Conservation (phyloP, 2,113 vertebrate species). For the Chamaea fasciata region DNA sequence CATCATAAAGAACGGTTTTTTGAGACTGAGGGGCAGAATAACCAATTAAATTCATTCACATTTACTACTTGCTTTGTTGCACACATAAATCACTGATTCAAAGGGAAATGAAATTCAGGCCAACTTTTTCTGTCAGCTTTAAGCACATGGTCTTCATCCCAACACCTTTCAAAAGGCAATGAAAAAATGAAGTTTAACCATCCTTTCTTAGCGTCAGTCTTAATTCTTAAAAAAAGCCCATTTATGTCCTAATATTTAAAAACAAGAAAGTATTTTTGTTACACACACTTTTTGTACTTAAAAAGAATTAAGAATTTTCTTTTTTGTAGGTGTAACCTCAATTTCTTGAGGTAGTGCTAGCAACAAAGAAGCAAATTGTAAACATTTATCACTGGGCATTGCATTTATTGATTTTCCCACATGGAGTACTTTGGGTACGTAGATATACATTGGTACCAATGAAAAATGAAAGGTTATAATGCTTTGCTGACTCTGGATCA, state of each 20-base stretch:
- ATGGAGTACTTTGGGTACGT: slow-evolving; percentile 13
- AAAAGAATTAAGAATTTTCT: not conserved
- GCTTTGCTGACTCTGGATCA: slow-evolving; percentile 46
- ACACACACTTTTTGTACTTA: not conserved
- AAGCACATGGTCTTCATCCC: not conserved
- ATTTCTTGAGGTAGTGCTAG: slow-evolving; percentile 27
- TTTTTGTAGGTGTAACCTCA: not conserved
- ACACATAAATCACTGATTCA: slow-evolving; percentile 18
- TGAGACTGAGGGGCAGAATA: slow-evolving; percentile 23
- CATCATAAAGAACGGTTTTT: not conserved
- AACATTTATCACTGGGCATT: slow-evolving; percentile 66
- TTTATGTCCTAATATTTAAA: not conserved
- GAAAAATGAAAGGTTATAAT: slow-evolving; percentile 61
- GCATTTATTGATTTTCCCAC: slow-evolving; percentile 67
- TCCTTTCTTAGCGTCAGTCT: not conserved
- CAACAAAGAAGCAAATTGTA: slow-evolving; percentile 58
- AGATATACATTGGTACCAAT: slow-evolving; percentile 49
- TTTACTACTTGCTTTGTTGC: slow-evolving; percentile 37
- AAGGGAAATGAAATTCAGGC: not conserved
- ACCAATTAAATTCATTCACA: slow-evolving; percentile 12
- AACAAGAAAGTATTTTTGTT: not conserved
- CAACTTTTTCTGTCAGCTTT: not conserved
- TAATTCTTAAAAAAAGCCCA: not conserved
- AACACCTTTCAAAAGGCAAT: not conserved
- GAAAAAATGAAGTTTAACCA: not conserved